Base-by-base conservation (phyloP, 1,140 invertebrate species). In the Lordiphosa collinella region DNA sequence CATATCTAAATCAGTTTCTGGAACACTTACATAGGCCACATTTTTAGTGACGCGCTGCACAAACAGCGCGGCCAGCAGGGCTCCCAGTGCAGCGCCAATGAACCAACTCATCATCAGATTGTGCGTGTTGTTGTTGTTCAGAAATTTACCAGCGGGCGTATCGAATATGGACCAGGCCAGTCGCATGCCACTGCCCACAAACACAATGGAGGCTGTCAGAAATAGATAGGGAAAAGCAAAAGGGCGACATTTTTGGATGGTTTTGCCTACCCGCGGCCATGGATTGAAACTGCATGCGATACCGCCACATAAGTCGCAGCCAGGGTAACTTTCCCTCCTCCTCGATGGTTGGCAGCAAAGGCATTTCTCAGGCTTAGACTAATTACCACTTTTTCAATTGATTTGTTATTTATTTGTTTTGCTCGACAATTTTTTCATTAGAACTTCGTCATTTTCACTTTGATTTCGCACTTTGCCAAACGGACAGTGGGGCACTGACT, bases 21-120 rank as follows among this genome's bases (percentile, higher is more conserved):
- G 11, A 18, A 18, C 14, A 87, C 86, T 78, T 75, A 88, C 86
- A 65, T 82, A 86, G 44, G 86, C 76, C 48, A 87, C 65, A 59
- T 88, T 88, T 64, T 87, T 87, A 25, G 67, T 80, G 43, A 86
- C 72, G n/a, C 73, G 54, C 41, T 86, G 79, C 4, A 88, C 86
- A 44, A 82, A 86, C 4, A 60, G 36, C 1, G 68, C 72, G 0
- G 78, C 79, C 41, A 84, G 57, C 11, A 84, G 61, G 29, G 72
- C 78, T 0, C 78, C 78, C 6, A 84, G 1, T 0, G 79, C 72
- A 10, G 64, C 72, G 11, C 78, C 78, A 34, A 84, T 73, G 29
- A 84, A 84, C 79, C 79, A 85, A 32, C 79, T 85, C 73, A 84
- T 79, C 79, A 78, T 84, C 41, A 84, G 44, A 12, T 78, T 73